These are phyloP conservation scores for Pegea sp. DNA, from an alignment of 23 tunicate species.

Conservation along the genomic window DNA sequence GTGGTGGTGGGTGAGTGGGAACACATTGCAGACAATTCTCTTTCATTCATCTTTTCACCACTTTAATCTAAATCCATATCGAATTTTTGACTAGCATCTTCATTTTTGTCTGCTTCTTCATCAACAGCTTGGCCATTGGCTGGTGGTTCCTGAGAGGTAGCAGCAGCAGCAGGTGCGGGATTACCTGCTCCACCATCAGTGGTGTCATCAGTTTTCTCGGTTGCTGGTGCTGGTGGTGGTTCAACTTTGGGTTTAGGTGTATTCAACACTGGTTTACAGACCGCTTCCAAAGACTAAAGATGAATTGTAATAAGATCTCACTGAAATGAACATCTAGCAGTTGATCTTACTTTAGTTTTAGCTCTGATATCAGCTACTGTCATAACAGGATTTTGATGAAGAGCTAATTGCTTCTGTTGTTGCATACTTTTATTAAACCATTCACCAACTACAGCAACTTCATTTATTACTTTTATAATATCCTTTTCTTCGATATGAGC, in stretches of 20 bases:
- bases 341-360: constrained; percentile 41
- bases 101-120: too few relatives aligned
- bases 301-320: not conserved
- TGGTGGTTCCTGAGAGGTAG: too few relatives aligned
- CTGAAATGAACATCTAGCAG: too few relatives aligned
- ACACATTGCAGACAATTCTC: too few relatives aligned
- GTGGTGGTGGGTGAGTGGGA: too few relatives aligned
- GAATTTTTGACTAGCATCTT: too few relatives aligned
- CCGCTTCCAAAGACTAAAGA: constrained; percentile 16
- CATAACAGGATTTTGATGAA: constrained; percentile 29
- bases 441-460: constrained; percentile 3
- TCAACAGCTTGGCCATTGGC: too few relatives aligned
- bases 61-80: too few relatives aligned
- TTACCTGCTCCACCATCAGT: too few relatives aligned
- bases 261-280: constrained; percentile 58
- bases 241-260: constrained; percentile 66
- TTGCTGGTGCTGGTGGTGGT: constrained; percentile 29
- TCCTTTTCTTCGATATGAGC: constrained; percentile 54
- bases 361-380: constrained; percentile 42
- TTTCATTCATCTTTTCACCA: too few relatives aligned
- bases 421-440: constrained; percentile 66
- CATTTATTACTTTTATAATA: constrained; percentile 27
- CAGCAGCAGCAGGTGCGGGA: too few relatives aligned
- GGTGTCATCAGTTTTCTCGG: too few relatives aligned
- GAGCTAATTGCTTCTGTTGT: constrained; percentile 21